Evolutionary conservation across 1,140 invertebrate genomes (phyloP).

Genomic region (Gryllus bimaculatus): DNA sequence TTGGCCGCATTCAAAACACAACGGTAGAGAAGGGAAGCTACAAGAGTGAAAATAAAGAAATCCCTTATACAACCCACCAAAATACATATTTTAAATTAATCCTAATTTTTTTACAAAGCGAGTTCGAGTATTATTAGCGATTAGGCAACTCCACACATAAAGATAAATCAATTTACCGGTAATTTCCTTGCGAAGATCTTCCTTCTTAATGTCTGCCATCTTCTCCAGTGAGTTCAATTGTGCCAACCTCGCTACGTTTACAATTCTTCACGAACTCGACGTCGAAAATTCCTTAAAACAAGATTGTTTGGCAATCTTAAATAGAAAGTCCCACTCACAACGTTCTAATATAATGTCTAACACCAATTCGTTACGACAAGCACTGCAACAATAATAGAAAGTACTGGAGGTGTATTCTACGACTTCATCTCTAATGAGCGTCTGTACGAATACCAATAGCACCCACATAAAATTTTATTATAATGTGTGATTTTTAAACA

Average conservation of each 20-base stretch:
- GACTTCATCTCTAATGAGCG: not conserved
- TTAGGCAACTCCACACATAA: slow-evolving; percentile 25
- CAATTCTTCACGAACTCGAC: not conserved
- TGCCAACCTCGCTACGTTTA: slow-evolving; percentile 18
- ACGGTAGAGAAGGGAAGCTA: not conserved
- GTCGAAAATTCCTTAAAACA: not conserved
- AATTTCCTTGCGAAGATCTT: slow-evolving; percentile 59
- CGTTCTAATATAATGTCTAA: too few relatives aligned
- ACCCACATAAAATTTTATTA: not conserved
- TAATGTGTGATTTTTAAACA: not conserved
- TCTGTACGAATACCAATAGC: not conserved
- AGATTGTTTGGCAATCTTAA: not conserved
- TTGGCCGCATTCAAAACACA: slow-evolving; percentile 19
- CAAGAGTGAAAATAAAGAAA: slow-evolving; percentile 21
- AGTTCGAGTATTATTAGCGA: slow-evolving; percentile 7
- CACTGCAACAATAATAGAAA: not conserved
- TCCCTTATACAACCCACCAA: slow-evolving; percentile 8
- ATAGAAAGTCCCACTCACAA: not conserved
- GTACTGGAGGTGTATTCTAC: not conserved
- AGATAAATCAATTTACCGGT: slow-evolving; percentile 47
- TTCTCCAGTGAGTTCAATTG: slow-evolving; percentile 25
- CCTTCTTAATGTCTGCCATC: slow-evolving; percentile 58
- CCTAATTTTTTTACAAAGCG: slow-evolving; percentile 12
- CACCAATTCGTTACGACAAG: too few relatives aligned
- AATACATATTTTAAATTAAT: slow-evolving; percentile 16